Base-by-base conservation (phyloP, 2,797 vertebrate species). In the Anniella stebbinsi region DNA sequence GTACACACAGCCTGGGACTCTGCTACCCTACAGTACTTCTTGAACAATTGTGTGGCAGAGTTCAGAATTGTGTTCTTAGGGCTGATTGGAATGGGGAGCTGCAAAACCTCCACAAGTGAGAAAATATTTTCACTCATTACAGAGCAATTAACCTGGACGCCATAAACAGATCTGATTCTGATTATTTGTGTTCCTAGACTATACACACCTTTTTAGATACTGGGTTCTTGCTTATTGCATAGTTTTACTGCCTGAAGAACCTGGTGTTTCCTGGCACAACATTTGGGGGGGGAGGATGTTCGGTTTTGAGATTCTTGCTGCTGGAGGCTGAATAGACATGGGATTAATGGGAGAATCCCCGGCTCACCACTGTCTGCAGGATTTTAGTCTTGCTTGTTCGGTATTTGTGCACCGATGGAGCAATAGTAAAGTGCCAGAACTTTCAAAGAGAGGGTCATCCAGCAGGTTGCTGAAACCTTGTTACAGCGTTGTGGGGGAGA, bases 401-500 rank as follows among this genome's bases (percentile, higher is more conserved):
- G 18, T 66, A 2, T 54, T 54, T 38, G 11, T 51, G 0, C 3
- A 10, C 41, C 51, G 36, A 1, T 41, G 23, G 88, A 48, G 38
- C 83, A 0, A 60, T 18, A 45, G 0, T 33, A 5, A 17, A 23
- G 2, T 1, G 48, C 15, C n/a, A 88, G 93, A 28, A 0, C 48
- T 70, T 89, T 66, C 54, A 9, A 15, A 3, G 38, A 8, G 83
- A 51, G 70, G 83, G 63, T 0, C 77, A 73, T 23, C 33, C 69
- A n/a, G 78, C 77, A 51, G n/a, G 48, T 8, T 70, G 77, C 89
- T 78, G 82, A 91, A 76, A 82, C 23, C 28, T 92, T 73, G 88
- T 83, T 87, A 92, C 80, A 17, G 15, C 54, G 36, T 81, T 78
- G 6, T n/a, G 45, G 1, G 80, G 82, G 80, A 78, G 36, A 77